These are phyloP conservation scores for Larimichthys polyactis DNA, from an alignment of 2,113 vertebrate genomes.

Conservation along the genomic window DNA sequence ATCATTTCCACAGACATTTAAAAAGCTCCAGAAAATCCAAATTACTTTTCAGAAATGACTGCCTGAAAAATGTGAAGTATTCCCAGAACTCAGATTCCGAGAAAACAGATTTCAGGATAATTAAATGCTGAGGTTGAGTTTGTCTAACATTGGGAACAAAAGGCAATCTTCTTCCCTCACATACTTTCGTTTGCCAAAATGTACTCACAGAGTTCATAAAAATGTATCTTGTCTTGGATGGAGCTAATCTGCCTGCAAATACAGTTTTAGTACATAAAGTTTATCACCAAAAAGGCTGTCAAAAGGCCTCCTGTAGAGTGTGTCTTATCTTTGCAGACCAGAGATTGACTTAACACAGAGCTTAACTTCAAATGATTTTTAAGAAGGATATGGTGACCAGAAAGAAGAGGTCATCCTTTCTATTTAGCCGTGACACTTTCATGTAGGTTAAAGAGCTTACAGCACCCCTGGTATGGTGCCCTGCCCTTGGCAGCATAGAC, in stretches of 20 bases:
- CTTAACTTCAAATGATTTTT: conserved; percentile 58
- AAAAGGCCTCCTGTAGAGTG: conserved; percentile 32
- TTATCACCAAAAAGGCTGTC: conserved; percentile 28
- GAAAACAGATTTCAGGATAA: background rate
- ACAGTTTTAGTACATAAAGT: conserved; percentile 12
- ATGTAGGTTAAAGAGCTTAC: conserved; percentile 58
- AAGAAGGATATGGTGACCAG: conserved; percentile 38
- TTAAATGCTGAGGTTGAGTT: background rate
- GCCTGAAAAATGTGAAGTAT: background rate
- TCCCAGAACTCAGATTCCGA: background rate
- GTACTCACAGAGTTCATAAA: background rate
- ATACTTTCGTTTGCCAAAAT: background rate
- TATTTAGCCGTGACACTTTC: conserved; percentile 48
- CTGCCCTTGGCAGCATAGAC: conserved; percentile 47
- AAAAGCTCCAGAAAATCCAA: background rate
- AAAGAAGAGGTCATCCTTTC: conserved; percentile 46
- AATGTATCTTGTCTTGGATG: conserved; percentile 2
- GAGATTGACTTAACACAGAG: conserved; percentile 39
- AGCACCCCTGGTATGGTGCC: conserved; percentile 40
- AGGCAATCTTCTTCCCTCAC: background rate
- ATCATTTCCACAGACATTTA: conserved; percentile 7
- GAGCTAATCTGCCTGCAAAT: conserved; percentile 10
- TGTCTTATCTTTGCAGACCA: conserved; percentile 68
- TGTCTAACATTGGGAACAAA: background rate
- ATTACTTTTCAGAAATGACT: background rate